Evolutionary conservation across 2,888 invertebrate genomes (phyloP).

Genomic region (Dolichopus griseipennis): DNA sequence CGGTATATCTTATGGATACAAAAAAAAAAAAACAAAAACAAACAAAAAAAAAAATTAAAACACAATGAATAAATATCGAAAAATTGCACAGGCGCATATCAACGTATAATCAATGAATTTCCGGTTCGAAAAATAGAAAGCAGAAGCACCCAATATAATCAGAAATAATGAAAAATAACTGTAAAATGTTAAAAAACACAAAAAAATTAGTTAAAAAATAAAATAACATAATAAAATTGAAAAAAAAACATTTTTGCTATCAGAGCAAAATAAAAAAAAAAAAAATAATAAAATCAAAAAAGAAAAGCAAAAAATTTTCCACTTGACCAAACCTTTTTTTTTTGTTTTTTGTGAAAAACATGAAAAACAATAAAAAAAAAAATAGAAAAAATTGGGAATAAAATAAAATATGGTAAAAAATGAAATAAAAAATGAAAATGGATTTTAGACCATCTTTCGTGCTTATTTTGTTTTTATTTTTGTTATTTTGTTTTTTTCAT

Average conservation of each 20-base stretch:
- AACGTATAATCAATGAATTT: neutral
- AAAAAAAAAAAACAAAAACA: neutral
- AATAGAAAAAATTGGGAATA: too few relatives aligned
- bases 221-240: neutral
- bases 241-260: neutral
- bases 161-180: neutral
- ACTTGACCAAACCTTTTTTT: conserved; percentile 6
- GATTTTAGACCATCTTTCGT: neutral
- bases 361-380: too few relatives aligned
- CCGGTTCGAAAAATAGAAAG: neutral
- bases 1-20: neutral
- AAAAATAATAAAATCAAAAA: neutral
- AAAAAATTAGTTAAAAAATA: neutral
- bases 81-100: conserved; percentile 2
- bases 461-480: neutral
- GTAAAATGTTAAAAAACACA: neutral
- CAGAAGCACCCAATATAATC: neutral
- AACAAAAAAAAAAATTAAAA: neutral
- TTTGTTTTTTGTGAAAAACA: neutral
- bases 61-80: neutral
- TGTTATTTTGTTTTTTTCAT: neutral
- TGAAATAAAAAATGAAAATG: neutral
- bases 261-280: neutral
- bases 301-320: neutral
- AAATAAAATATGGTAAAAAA: too few relatives aligned